These are phyloP conservation scores for Synaphobranchus kaupii DNA, from an alignment of 2,797 vertebrate species.

Conservation along the genomic window DNA sequence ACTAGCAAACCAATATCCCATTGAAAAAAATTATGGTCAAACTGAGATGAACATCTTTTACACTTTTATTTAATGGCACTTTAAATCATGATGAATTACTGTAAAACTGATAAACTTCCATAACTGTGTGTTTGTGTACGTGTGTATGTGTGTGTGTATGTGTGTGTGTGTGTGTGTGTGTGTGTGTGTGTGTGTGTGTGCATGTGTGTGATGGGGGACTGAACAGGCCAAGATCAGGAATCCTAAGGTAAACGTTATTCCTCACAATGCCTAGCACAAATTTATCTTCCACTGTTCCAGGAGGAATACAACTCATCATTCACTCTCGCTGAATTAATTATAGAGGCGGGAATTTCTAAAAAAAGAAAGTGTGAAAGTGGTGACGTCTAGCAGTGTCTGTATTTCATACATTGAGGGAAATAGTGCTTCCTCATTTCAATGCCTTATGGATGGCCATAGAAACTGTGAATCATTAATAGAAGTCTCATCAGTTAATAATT, in stretches of 20 bases:
- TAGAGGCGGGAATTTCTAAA: background rate
- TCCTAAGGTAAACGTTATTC: background rate
- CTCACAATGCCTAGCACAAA: background rate
- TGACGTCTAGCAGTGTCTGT: background rate
- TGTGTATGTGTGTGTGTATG: background rate
- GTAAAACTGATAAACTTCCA: background rate
- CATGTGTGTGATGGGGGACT: background rate
- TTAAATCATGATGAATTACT: background rate
- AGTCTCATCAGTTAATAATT: background rate
- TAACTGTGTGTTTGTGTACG: too few species aligned
- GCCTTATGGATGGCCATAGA: background rate
- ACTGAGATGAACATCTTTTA: background rate
- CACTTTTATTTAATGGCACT: background rate
- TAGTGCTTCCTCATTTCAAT: background rate
- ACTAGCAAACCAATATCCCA: too few species aligned
- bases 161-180: background rate
- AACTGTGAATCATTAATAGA: background rate
- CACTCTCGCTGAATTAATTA: slow-evolving; percentile 5
- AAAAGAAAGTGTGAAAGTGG: background rate
- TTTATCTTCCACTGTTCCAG: background rate
- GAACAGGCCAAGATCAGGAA: background rate
- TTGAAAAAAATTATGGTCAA: background rate
- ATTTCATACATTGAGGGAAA: background rate
- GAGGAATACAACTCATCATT: slow-evolving; percentile 13
- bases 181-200: background rate